Base-by-base conservation (phyloP, 2,888 invertebrate species). In the Amphipyra berbera region DNA sequence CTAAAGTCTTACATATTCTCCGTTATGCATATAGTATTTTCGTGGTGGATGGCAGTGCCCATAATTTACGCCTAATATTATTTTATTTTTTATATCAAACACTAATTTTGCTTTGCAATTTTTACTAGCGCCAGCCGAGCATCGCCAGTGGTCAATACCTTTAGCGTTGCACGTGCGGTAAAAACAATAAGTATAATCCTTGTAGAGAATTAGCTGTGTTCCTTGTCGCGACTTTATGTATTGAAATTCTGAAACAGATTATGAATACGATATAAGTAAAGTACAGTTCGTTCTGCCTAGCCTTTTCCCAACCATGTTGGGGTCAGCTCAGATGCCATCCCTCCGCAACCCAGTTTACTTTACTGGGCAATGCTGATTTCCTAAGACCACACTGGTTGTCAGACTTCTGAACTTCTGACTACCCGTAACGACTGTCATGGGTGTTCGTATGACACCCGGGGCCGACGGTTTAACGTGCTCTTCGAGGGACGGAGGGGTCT, bases 211-310 rank as follows among this genome's bases (percentile, higher is more conserved):
- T 13, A 53, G 15, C 1, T 10, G 6, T 4, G 40, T 53, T 2
- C 35, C 53, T 9, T n/a, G 27, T 9, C 13, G 42, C 3, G 53
- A 53, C 12, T 14, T 15, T 7, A 53, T 35, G 14, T 15, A 15
- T 7, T 44, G 15, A 9, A 12, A 53, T 44, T 30, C 53, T 53
- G 35, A 15, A 53, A 46, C 12, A 45, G 9, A 42, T 15, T 15
- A 42, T 37, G 1, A 30, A 30, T 30, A 30, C 1, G 6, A 30
- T 7, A 6, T 30, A 4, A 30, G 21, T 21, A 21, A 21, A 21
- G n/a, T n/a, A n/a, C n/a, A n/a, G n/a, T n/a, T n/a, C n/a, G n/a
- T n/a, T n/a, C n/a, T n/a, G n/a, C n/a, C n/a, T n/a, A n/a, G n/a
- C n/a, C n/a, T n/a, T n/a, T n/a, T n/a, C n/a, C n/a, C n/a, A n/a